Percentiles rank a stretch among this genome's conserved stretches.
Evolutionary conservation across 1,140 invertebrate genomes (phyloP).

Genomic region (Saxidomus purpurata): DNA sequence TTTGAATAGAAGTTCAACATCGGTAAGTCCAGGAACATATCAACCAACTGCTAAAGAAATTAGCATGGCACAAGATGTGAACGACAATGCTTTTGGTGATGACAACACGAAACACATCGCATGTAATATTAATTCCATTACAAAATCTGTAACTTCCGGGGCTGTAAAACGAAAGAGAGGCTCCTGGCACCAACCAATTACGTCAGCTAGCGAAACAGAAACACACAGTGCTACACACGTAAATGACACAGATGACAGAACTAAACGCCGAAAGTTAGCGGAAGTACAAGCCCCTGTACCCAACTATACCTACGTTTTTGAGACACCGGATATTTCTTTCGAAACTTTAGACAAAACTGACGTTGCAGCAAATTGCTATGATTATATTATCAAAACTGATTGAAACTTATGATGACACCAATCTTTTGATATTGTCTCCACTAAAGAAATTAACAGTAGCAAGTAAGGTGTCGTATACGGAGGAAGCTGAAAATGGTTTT

Average conservation of each 20-base stretch:
- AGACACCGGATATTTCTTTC: background rate
- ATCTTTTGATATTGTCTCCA: no score
- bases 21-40: background rate
- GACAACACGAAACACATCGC: no score
- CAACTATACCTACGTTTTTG: constrained; percentile 6
- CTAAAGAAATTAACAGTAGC: no score
- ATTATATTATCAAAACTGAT: constrained; percentile 9
- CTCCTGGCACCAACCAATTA: constrained; percentile 1
- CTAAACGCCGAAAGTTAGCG: background rate
- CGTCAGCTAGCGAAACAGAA: background rate
- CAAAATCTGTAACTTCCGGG: background rate
- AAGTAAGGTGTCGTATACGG: no score
- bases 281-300: background rate
- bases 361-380: background rate
- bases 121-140: background rate
- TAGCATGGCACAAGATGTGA: no score
- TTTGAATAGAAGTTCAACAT: background rate
- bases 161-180: constrained; percentile 60
- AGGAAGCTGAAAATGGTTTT: no score
- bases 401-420: no score
- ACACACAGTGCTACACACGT: background rate
- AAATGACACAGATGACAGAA: background rate
- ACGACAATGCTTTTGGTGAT: background rate
- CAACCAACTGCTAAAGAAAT: background rate
- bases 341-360: background rate